These are phyloP conservation scores for Dipus sagitta DNA, from an alignment of 2,797 vertebrate species.

Conservation along the genomic window DNA sequence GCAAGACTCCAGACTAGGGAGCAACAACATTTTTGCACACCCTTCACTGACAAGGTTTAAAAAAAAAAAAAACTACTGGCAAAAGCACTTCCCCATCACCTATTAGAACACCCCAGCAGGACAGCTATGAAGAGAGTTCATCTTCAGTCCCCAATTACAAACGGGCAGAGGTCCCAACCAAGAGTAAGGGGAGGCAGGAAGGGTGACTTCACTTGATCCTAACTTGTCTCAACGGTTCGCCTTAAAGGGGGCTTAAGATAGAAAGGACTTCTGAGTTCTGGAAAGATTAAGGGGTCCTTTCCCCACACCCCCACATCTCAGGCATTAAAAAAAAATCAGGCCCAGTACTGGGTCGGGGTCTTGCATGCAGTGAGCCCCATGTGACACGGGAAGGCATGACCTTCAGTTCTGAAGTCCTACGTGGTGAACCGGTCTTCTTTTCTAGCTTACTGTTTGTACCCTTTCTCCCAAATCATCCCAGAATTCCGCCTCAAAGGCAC, in stretches of 20 bases:
- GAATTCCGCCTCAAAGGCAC: not conserved
- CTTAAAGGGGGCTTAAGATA: not conserved
- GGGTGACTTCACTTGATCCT: not conserved
- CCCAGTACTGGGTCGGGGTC: not conserved
- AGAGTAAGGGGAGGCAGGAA: not conserved
- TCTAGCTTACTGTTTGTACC: not conserved
- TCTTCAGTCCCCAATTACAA: not conserved
- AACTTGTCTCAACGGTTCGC: not conserved
- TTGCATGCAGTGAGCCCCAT: not conserved
- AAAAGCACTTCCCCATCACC: not conserved
- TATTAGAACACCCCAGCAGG: not conserved
- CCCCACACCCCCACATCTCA: not conserved
- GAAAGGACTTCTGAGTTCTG: constrained; percentile 9
- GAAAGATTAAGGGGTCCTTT: not conserved
- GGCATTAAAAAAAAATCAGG: no score
- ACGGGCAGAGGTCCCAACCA: not conserved
- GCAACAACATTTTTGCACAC: not conserved
- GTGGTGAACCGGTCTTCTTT: not conserved
- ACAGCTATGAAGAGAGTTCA: not conserved
- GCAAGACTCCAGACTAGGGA: not conserved
- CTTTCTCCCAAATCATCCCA: not conserved
- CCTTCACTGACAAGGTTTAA: not conserved
- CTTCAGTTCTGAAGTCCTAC: not conserved
- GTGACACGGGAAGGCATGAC: not conserved
- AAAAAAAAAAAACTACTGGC: not conserved